Conservation (phyloP, 2,888 invertebrate species). For the Himalopsyche japonica region DNA sequence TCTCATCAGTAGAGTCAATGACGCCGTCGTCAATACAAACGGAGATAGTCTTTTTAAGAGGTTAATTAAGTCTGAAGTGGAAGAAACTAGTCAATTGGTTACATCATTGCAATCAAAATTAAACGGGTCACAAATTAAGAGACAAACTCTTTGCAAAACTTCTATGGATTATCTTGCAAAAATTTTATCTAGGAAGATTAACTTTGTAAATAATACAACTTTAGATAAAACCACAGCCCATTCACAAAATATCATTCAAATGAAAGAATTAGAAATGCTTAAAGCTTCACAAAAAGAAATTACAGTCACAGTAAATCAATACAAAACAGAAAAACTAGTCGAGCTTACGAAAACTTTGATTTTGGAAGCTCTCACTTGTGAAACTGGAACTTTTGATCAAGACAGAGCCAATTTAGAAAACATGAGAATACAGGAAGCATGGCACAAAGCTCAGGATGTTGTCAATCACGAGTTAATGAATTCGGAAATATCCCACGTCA, state of each 20-base stretch:
- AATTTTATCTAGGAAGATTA: conserved; percentile 73
- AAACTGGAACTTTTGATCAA: conserved; percentile 53
- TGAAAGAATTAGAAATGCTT: conserved; percentile 58
- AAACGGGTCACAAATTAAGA: conserved; percentile 58
- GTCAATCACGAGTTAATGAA: conserved; percentile 76
- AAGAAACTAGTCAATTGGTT: conserved; percentile 77
- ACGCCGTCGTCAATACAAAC: conserved; percentile 65
- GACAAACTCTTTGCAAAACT: conserved; percentile 47
- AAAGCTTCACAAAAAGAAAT: conserved; percentile 64
- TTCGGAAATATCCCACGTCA: conserved; percentile 75
- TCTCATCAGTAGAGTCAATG: conserved; percentile 68
- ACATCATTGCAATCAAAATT: conserved; percentile 71
- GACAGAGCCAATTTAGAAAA: conserved; percentile 60
- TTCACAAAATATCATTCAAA: conserved; percentile 52
- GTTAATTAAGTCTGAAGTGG: conserved; percentile 69
- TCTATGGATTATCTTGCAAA: conserved; percentile 73
- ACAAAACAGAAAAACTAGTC: conserved; percentile 70
- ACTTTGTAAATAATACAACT: conserved; percentile 48
- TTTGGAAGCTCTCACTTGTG: conserved; percentile 67
- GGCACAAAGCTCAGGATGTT: conserved; percentile 74
- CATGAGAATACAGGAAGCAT: conserved; percentile 72
- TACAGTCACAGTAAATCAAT: conserved; percentile 63
- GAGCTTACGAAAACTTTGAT: conserved; percentile 73
- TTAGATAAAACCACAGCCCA: conserved; percentile 47
- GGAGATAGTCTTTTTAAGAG: conserved; percentile 63